Percentiles rank a stretch among this genome's conserved stretches.
phyloP scores from a whole-genome alignment of 2,113 vertebrate species.

The Cyanistes caeruleus region DNA sequence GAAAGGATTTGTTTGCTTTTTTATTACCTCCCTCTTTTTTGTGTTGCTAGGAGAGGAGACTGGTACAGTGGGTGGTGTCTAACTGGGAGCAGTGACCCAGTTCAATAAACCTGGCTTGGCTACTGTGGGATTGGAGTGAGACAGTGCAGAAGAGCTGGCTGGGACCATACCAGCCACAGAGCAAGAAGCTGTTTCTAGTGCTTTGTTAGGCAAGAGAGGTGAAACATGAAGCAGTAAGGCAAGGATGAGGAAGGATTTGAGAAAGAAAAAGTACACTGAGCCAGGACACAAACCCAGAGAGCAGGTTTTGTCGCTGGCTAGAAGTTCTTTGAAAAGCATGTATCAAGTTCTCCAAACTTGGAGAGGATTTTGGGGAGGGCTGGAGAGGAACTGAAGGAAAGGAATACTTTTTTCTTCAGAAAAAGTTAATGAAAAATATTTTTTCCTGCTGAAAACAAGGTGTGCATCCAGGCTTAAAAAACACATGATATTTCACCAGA shows the following conservation, averaged over 20 bases:
- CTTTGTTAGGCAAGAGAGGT: neutral
- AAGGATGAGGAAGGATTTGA: neutral
- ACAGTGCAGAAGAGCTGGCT: neutral
- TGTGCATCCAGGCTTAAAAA: neutral
- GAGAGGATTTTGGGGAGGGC: neutral
- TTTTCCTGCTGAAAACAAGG: neutral
- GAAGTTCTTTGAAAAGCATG: neutral
- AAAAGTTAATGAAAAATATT: neutral
- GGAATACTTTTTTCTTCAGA: neutral
- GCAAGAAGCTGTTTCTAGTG: neutral
- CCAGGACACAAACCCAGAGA: neutral
- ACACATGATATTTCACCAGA: neutral
- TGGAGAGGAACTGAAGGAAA: neutral
- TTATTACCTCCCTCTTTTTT: neutral
- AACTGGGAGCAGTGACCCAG: slow-evolving; percentile 77
- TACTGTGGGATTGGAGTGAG: slow-evolving; percentile 53
- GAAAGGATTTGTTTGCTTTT: slow-evolving; percentile 6
- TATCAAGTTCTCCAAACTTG: neutral
- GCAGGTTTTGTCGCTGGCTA: neutral
- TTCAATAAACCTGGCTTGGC: slow-evolving; percentile 72
- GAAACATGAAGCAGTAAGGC: neutral
- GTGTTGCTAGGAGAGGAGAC: slow-evolving; percentile 72
- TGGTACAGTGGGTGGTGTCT: slow-evolving; percentile 74
- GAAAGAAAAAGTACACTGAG: neutral
- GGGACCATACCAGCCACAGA: neutral